These are phyloP conservation scores for Aethina tumida DNA, from an alignment of 1,140 invertebrate genomes.

Conservation along the genomic window DNA sequence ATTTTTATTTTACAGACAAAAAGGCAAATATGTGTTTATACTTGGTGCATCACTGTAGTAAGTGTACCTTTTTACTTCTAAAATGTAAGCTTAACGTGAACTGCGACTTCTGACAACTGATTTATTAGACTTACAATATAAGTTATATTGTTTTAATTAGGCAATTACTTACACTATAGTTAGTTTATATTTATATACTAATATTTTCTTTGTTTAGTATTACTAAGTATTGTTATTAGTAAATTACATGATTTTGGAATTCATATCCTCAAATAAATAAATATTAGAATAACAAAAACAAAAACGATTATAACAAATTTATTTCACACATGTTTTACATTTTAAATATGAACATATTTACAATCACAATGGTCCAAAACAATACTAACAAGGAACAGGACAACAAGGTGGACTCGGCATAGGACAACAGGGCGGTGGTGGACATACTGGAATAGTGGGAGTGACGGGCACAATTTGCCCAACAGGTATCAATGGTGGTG, in stretches of 20 bases:
- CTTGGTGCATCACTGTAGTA: too few relatives aligned
- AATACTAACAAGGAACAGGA: slow-evolving; percentile 16
- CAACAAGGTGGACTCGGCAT: slow-evolving; percentile 14
- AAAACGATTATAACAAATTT: neutral
- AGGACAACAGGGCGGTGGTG: slow-evolving; percentile 22
- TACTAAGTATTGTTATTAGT: neutral
- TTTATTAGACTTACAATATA: too few relatives aligned
- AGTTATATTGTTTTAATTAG: too few relatives aligned
- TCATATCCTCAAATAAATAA: neutral
- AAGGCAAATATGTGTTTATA: too few relatives aligned
- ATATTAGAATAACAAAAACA: neutral
- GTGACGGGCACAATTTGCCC: slow-evolving; percentile 22
- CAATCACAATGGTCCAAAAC: neutral
- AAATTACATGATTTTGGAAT: neutral
- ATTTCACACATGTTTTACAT: neutral
- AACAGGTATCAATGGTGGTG: slow-evolving; percentile 24
- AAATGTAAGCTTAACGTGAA: too few relatives aligned
- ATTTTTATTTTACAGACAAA: too few relatives aligned
- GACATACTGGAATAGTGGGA: slow-evolving; percentile 19
- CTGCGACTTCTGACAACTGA: too few relatives aligned
- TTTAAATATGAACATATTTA: neutral
- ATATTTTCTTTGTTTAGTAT: too few relatives aligned
- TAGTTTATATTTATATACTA: too few relatives aligned
- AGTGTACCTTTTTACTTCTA: too few relatives aligned
- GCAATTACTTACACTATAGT: too few relatives aligned